Evolutionary conservation across 1,140 invertebrate species (phyloP).

Genomic region (Aphidius ervi): DNA sequence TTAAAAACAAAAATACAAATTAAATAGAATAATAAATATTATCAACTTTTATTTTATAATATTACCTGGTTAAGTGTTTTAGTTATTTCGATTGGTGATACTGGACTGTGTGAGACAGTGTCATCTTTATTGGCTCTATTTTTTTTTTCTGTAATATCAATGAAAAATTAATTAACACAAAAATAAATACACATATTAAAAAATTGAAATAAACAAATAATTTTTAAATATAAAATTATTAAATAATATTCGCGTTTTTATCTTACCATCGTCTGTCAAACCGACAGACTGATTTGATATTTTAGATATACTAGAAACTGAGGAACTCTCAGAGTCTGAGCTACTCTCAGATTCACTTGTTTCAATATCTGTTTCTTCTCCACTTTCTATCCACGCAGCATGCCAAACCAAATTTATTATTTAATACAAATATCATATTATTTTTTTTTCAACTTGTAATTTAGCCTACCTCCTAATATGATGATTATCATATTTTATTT

Average conservation of each 20-base stretch:
- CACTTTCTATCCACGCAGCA: conserved; percentile 53
- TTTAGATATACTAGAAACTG: conserved; percentile 49
- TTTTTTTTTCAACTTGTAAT: not conserved
- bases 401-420: conserved; percentile 28
- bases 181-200: conserved; percentile 2
- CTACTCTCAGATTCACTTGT: conserved; percentile 54
- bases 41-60: not conserved
- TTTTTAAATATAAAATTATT: not conserved
- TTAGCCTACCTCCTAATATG: not conserved
- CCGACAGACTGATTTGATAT: conserved; percentile 48
- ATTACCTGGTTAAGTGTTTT: conserved; percentile 56
- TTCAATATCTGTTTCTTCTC: conserved; percentile 50
- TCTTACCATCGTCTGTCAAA: conserved; percentile 53
- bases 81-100: conserved; percentile 46
- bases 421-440: not conserved
- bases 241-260: not conserved
- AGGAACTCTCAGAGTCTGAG: conserved; percentile 52
- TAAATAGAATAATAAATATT: not conserved
- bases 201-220: conserved; percentile 2
- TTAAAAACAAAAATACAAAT: conserved; percentile 15
- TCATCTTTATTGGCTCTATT: conserved; percentile 61
- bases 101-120: conserved; percentile 44
- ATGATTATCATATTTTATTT: not conserved
- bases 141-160: conserved; percentile 60
- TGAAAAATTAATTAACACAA: conserved; percentile 12